Percentiles rank a stretch among this genome's conserved stretches.
Evolutionary conservation across 2,888 invertebrate species (phyloP).

Genomic region (Drosophila stalkeri): DNA sequence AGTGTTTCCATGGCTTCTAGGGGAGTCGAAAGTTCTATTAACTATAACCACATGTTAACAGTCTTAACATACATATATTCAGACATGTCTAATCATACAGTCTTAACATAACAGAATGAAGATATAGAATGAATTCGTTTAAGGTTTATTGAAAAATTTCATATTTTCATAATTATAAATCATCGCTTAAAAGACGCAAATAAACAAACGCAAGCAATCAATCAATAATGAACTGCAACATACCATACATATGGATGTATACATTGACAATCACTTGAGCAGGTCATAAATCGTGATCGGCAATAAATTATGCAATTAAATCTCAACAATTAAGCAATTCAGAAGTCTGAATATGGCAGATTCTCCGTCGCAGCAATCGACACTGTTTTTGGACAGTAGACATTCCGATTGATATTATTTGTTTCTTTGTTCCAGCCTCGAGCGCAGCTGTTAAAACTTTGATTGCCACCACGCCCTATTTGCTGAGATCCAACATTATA

Average conservation of each 20-base stretch:
- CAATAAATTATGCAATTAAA: constrained; percentile 3
- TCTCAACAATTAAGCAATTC: constrained; percentile 3
- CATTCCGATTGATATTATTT: constrained; percentile 5
- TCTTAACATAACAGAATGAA: too few species aligned
- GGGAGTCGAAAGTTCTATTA: too few species aligned
- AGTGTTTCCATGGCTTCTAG: too few species aligned
- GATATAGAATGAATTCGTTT: background rate
- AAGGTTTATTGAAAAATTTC: background rate
- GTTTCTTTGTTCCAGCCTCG: constrained; percentile 89
- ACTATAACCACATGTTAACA: too few species aligned
- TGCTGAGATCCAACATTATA: constrained; percentile 20
- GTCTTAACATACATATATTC: too few species aligned
- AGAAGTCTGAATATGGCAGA: constrained; percentile 79
- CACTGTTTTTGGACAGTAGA: constrained; percentile 5
- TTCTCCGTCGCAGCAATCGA: constrained; percentile 27
- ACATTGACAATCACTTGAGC: constrained; percentile 12
- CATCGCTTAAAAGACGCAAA: constrained; percentile 58
- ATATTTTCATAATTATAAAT: constrained; percentile 39
- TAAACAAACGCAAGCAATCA: constrained; percentile 54
- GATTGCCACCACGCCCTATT: constrained; percentile 39
- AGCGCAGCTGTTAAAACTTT: constrained; percentile 93
- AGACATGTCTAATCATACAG: too few species aligned
- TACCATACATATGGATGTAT: background rate
- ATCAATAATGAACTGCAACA: constrained; percentile 19
- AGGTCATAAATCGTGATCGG: constrained; percentile 53